A percentile compares a stretch with the other conserved stretches of the same genome.
These are phyloP conservation scores for Charina bottae DNA, from an alignment of 2,113 vertebrate species.

Conservation along the genomic window DNA sequence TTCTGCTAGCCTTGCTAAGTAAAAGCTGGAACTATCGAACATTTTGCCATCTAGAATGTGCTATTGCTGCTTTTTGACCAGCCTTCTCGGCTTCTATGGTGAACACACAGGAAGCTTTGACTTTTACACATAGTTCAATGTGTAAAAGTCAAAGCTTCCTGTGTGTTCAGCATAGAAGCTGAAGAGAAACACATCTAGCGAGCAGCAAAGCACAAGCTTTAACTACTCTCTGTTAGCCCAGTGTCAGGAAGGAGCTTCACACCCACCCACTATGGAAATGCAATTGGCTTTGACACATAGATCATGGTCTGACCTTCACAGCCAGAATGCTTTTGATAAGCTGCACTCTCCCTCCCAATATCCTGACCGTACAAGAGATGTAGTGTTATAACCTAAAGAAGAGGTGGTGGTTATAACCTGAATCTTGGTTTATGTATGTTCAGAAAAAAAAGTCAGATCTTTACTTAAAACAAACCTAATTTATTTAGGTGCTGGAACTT, in stretches of 20 bases:
- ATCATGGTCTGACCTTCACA: not conserved
- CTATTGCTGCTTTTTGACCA: not conserved
- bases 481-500: slow-evolving; percentile 24
- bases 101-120: not conserved
- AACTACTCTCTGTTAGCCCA: not conserved
- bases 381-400: not conserved
- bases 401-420: not conserved
- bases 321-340: not conserved
- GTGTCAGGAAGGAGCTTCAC: not conserved
- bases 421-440: not conserved
- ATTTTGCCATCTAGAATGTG: not conserved
- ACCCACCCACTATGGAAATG: not conserved
- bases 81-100: not conserved
- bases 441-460: not conserved
- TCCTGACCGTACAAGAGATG: not conserved
- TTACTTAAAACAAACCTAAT: slow-evolving; percentile 52
- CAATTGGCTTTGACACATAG: not conserved
- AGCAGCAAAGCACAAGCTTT: not conserved
- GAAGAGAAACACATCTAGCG: not conserved
- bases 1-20: not conserved
- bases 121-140: not conserved
- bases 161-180: not conserved
- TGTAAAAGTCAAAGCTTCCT: not conserved
- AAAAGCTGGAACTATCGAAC: not conserved
- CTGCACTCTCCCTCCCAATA: not conserved